These are phyloP conservation scores for Alcis repandata DNA, from an alignment of 2,888 invertebrate genomes.

Conservation along the genomic window DNA sequence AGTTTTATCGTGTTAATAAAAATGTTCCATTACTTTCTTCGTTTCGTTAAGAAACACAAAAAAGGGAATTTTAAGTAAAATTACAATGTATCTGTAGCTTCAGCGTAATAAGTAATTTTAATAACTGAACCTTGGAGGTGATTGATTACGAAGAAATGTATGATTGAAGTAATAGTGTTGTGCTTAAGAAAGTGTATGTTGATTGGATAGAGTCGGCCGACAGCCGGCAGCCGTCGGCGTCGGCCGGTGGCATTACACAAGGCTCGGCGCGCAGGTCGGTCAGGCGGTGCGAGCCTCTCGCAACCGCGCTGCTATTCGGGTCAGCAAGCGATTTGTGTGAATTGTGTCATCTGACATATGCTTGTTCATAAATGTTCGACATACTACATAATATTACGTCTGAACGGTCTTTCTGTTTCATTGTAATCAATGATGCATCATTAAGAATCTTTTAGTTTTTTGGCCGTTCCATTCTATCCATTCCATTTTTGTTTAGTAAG, in stretches of 20 bases:
- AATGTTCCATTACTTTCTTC: too few species aligned
- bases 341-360: constrained; percentile 83
- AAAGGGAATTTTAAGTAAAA: too few species aligned
- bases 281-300: constrained; percentile 78
- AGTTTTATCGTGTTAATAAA: too few species aligned
- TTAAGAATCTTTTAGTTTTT: not conserved
- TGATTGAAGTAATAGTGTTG: constrained; percentile 6
- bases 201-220: constrained; percentile 47
- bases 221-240: too few species aligned
- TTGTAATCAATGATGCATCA: constrained; percentile 11
- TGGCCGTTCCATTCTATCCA: not conserved
- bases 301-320: constrained; percentile 81
- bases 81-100: too few species aligned
- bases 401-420: constrained; percentile 51
- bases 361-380: constrained; percentile 62
- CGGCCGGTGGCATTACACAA: constrained; percentile 80
- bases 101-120: too few species aligned
- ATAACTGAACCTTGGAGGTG: too few species aligned
- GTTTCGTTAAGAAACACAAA: too few species aligned
- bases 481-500: too few species aligned
- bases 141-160: not conserved
- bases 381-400: constrained; percentile 28
- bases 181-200: constrained; percentile 40
- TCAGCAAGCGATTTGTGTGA: constrained; percentile 84
- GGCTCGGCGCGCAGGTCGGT: constrained; percentile 78